Conservation (phyloP, 2,113 vertebrate species). For the Tursiops truncatus region DNA sequence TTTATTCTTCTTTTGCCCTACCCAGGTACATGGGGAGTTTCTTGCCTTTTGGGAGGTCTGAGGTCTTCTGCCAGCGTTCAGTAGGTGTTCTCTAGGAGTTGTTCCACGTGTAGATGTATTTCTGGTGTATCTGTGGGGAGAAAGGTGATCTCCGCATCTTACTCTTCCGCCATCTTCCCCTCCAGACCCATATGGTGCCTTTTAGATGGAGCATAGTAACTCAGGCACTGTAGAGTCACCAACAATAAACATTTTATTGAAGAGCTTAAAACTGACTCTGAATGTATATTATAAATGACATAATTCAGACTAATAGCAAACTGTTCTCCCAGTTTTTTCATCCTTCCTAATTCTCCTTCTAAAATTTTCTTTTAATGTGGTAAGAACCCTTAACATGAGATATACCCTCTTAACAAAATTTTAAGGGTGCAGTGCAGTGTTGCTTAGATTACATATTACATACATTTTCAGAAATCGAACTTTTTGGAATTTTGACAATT, state of each 20-base stretch:
- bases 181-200: background rate
- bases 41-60: no score
- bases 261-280: background rate
- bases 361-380: background rate
- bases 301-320: background rate
- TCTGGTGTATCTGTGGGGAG: no score
- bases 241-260: background rate
- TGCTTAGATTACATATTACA: background rate
- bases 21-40: no score
- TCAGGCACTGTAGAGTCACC: background rate
- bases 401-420: no score
- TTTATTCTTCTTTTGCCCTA: no score
- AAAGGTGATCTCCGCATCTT: no score
- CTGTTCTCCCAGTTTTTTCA: background rate
- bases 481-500: background rate
- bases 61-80: no score
- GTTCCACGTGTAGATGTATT: no score
- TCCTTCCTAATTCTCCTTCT: background rate
- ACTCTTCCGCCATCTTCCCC: no score
- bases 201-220: background rate
- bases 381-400: background rate
- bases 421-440: background rate
- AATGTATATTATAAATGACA: background rate
- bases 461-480: no score
- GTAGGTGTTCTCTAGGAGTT: no score